Percentiles rank a stretch among this genome's conserved stretches.
phyloP scores from a whole-genome alignment of 1,140 invertebrate genomes.

The Bathynomus jamesi region DNA sequence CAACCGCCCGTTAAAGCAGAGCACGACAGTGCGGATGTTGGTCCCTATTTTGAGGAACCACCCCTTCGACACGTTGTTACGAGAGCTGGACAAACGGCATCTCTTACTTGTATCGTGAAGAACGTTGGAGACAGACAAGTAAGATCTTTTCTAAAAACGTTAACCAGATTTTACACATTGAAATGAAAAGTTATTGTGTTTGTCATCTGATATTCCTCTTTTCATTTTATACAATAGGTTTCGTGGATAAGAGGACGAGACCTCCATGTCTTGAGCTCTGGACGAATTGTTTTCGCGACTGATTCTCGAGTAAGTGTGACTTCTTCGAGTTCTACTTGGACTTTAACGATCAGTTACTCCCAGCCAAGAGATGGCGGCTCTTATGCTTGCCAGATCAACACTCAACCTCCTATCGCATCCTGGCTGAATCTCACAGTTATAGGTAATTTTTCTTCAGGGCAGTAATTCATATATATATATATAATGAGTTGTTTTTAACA shows the following conservation, averaged over 20 bases:
- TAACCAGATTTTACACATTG: neutral
- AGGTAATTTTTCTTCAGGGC: conserved; percentile 25
- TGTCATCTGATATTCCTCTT: too few relatives aligned
- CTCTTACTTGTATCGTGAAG: conserved; percentile 23
- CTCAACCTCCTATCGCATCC: conserved; percentile 36
- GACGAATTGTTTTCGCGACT: conserved; percentile 22
- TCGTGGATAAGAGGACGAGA: conserved; percentile 23
- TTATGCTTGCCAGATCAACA: conserved; percentile 57
- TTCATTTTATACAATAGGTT: conserved; percentile 8
- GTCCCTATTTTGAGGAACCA: neutral
- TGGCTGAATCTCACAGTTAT: conserved; percentile 35
- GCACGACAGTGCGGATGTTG: neutral
- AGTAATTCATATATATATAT: too few relatives aligned
- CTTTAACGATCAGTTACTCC: conserved; percentile 76
- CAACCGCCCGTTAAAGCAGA: neutral
- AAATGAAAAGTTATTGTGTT: neutral
- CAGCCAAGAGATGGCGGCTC: conserved; percentile 75
- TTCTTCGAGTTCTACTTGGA: conserved; percentile 65
- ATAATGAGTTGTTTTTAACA: too few relatives aligned
- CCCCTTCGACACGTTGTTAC: conserved; percentile 10
- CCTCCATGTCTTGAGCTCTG: conserved; percentile 29
- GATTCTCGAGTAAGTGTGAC: conserved; percentile 25
- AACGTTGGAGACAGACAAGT: conserved; percentile 25
- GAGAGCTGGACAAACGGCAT: conserved; percentile 20
- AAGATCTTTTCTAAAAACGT: neutral